These are phyloP conservation scores for Eufriesea mexicana DNA, from an alignment of 1,140 invertebrate species.

Conservation along the genomic window DNA sequence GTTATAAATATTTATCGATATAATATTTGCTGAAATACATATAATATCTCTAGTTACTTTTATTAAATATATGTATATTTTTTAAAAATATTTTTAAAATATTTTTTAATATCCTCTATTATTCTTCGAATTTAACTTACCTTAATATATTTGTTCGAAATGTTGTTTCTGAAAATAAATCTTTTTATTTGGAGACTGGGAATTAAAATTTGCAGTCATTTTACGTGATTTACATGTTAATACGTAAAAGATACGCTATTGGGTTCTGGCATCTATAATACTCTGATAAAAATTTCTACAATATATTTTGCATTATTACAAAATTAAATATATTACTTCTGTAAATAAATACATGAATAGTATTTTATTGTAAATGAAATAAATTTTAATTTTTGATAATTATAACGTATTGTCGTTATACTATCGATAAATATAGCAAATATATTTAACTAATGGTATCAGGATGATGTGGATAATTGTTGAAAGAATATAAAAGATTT, in stretches of 20 bases:
- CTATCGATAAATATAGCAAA: not conserved
- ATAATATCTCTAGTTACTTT: too few relatives aligned
- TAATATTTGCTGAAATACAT: not conserved
- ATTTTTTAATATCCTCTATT: not conserved
- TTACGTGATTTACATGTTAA: not conserved
- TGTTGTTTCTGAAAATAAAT: too few relatives aligned
- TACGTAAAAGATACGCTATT: not conserved
- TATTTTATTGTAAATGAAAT: not conserved
- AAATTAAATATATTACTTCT: not conserved
- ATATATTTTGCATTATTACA: too few relatives aligned
- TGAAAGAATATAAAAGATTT: constrained; percentile 15
- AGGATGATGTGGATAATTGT: not conserved
- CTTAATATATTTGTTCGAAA: not conserved
- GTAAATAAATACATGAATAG: not conserved
- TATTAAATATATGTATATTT: not conserved
- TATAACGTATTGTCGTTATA: too few relatives aligned
- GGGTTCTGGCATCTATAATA: not conserved
- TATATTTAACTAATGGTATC: too few relatives aligned
- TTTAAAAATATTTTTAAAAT: not conserved
- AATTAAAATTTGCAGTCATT: not conserved
- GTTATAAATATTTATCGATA: not conserved
- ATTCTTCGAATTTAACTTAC: not conserved
- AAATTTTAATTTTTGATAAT: not conserved
- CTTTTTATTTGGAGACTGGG: not conserved
- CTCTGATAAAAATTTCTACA: not conserved